Percentiles rank a stretch among this genome's conserved stretches.
phyloP scores from a whole-genome alignment of 1,140 invertebrate genomes.

The Dolichoris vasculosae region DNA sequence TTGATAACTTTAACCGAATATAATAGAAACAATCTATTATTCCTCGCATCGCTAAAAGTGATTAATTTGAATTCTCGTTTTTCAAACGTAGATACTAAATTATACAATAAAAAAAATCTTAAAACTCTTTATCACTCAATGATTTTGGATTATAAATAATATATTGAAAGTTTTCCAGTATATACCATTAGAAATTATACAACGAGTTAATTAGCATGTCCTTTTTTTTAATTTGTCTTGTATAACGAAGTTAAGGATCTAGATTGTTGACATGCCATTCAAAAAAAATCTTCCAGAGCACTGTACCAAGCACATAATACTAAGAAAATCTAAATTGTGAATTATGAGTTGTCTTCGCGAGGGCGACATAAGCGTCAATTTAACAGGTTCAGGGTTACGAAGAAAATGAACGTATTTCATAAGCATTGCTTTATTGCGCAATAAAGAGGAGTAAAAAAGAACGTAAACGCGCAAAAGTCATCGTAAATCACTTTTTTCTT shows the following conservation, averaged over 20 bases:
- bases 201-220: background rate
- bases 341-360: constrained; percentile 17
- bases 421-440: constrained; percentile 38
- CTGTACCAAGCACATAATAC: background rate
- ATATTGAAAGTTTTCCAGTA: background rate
- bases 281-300: constrained; percentile 19
- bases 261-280: background rate
- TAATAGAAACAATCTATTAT: background rate
- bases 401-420: constrained; percentile 42
- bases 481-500: constrained; percentile 19
- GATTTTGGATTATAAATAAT: background rate
- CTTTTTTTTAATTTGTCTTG: background rate
- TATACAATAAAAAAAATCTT: background rate
- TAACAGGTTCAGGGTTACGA: constrained; percentile 46
- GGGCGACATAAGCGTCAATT: constrained; percentile 29
- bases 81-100: background rate
- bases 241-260: constrained; percentile 6
- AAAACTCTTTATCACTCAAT: background rate
- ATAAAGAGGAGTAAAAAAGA: background rate
- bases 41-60: background rate
- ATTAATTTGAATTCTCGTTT: background rate
- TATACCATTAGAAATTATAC: background rate
- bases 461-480: constrained; percentile 7
- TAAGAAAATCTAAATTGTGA: constrained; percentile 27
- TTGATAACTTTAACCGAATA: background rate